Conservation (phyloP, 2,113 vertebrate species). For the Leucoraja erinaceus region DNA sequence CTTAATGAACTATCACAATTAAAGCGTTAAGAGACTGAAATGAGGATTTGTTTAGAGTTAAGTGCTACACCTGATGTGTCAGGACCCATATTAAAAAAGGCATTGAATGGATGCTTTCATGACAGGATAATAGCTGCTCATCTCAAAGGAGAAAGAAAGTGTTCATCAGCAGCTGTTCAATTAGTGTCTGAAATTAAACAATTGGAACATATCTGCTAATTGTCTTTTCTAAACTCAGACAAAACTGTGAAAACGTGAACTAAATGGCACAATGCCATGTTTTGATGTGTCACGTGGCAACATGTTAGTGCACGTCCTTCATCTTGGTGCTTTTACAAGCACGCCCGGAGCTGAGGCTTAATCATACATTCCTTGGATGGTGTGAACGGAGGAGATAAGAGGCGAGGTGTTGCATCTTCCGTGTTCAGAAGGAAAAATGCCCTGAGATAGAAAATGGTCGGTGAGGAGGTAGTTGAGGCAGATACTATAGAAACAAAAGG, state of each 20-base stretch:
- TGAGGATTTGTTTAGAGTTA: slow-evolving; percentile 7
- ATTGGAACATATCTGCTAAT: slow-evolving; percentile 19
- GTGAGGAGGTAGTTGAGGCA: too few species aligned
- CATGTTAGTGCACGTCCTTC: background rate
- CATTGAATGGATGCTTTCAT: slow-evolving; percentile 20
- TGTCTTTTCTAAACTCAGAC: background rate
- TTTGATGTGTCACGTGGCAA: background rate
- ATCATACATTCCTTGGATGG: too few species aligned
- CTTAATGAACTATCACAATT: slow-evolving; percentile 30
- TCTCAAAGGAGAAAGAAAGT: slow-evolving; percentile 22
- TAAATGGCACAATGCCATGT: slow-evolving; percentile 9
- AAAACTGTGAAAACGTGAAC: slow-evolving; percentile 12
- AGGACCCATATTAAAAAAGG: background rate
- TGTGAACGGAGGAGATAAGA: too few species aligned
- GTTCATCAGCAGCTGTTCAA: slow-evolving; percentile 34
- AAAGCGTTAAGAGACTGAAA: background rate
- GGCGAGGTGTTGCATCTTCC: too few species aligned
- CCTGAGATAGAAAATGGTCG: too few species aligned
- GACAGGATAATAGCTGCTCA: slow-evolving; percentile 19
- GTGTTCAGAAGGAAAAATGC: too few species aligned
- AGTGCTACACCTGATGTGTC: slow-evolving; percentile 31
- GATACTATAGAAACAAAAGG: too few species aligned
- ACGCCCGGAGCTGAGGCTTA: background rate
- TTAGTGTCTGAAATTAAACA: slow-evolving; percentile 24
- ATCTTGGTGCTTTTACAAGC: background rate